Percentiles rank a stretch among this genome's conserved stretches.
phyloP scores from a whole-genome alignment of 2,888 invertebrate genomes.

The Anorthoa munda region DNA sequence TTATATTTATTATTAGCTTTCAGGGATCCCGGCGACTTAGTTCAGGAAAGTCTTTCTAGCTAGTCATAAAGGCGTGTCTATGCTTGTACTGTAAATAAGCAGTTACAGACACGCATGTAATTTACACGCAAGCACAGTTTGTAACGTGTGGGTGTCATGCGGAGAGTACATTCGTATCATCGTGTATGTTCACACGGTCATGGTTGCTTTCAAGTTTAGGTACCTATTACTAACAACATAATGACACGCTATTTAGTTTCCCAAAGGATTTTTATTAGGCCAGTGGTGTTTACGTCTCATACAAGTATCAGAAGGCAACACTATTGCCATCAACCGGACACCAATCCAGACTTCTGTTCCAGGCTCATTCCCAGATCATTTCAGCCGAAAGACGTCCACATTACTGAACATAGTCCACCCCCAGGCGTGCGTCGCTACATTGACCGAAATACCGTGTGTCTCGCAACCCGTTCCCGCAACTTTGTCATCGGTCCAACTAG shows the following conservation, averaged over 20 bases:
- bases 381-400: too few relatives aligned
- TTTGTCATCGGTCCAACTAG: too few relatives aligned
- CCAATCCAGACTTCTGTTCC: neutral
- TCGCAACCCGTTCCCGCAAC: too few relatives aligned
- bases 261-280: neutral
- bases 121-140: constrained; percentile 37
- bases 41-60: neutral
- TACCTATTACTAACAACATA: neutral
- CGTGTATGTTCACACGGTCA: constrained; percentile 26
- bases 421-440: too few relatives aligned
- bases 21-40: too few relatives aligned
- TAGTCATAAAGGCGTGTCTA: constrained; percentile 18
- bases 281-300: neutral
- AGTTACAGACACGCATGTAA: constrained; percentile 29
- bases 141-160: neutral
- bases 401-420: too few relatives aligned
- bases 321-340: neutral
- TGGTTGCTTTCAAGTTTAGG: constrained; percentile 1
- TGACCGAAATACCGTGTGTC: too few relatives aligned
- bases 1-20: too few relatives aligned
- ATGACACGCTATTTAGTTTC: neutral
- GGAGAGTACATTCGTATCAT: neutral
- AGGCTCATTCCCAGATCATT: too few relatives aligned
- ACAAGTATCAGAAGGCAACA: neutral
- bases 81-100: constrained; percentile 12